These are phyloP conservation scores for Pteronotus mesoamericanus DNA, from an alignment of 2,797 vertebrate genomes.

Conservation along the genomic window DNA sequence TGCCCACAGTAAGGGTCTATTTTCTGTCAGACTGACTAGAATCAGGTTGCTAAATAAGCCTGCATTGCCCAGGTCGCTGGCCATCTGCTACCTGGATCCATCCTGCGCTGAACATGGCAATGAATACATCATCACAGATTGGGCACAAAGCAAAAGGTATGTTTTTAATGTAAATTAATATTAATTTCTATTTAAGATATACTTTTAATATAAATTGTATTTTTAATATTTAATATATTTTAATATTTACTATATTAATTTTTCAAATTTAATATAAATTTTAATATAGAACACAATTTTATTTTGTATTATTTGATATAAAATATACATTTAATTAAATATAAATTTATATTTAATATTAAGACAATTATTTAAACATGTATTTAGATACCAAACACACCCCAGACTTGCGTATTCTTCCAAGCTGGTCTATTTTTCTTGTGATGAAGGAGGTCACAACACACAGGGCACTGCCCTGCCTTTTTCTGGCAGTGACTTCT, in stretches of 20 bases:
- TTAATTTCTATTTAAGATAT: neutral
- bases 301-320: neutral
- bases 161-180: neutral
- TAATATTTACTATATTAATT: neutral
- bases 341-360: neutral
- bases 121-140: neutral
- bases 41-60: neutral
- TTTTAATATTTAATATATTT: neutral
- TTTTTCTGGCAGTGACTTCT: neutral
- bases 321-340: neutral
- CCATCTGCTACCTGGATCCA: neutral
- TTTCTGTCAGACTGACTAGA: neutral
- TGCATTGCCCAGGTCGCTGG: neutral
- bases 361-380: neutral
- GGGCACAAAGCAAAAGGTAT: neutral
- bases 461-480: neutral
- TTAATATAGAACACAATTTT: neutral
- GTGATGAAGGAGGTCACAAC: neutral
- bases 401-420: neutral
- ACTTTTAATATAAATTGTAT: neutral
- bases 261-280: neutral
- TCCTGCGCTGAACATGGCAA: neutral
- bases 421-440: neutral
- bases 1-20: neutral
- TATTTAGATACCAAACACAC: neutral